Evolutionary conservation across 2,113 vertebrate genomes (phyloP).

Genomic region (Todiramphus chloris): DNA sequence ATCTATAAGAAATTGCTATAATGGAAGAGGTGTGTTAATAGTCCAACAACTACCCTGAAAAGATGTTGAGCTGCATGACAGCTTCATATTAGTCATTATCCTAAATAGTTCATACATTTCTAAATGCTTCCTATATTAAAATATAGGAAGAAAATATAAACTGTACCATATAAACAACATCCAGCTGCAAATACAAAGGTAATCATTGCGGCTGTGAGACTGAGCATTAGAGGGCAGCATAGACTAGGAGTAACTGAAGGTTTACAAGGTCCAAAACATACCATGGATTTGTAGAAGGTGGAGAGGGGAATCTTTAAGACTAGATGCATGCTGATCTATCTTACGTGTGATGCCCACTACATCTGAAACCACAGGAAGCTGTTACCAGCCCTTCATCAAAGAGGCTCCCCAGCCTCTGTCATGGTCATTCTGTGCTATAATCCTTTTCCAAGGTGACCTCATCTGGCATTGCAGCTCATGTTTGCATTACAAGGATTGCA

Average conservation of each 20-base stretch:
- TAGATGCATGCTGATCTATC: neutral
- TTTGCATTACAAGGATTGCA: neutral
- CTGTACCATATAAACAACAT: neutral
- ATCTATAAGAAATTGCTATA: neutral
- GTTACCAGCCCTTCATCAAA: conserved; percentile 25
- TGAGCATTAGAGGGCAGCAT: conserved; percentile 73
- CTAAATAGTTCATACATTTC: neutral
- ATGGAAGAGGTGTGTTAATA: neutral
- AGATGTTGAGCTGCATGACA: neutral
- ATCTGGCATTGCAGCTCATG: neutral
- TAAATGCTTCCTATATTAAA: neutral
- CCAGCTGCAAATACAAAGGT: neutral
- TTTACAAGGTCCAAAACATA: neutral
- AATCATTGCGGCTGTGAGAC: neutral
- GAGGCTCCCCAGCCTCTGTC: neutral
- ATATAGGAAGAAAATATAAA: rapidly evolving
- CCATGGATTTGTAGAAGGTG: neutral
- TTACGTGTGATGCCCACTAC: neutral
- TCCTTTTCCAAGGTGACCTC: conserved; percentile 41
- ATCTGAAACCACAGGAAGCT: conserved; percentile 23
- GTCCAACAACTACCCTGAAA: neutral
- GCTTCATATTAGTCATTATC: neutral
- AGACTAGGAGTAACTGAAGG: conserved; percentile 14
- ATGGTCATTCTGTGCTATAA: neutral
- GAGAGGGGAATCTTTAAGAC: neutral